phyloP scores from a whole-genome alignment of 1,140 invertebrate species.

The Lasaia peninsularis region DNA sequence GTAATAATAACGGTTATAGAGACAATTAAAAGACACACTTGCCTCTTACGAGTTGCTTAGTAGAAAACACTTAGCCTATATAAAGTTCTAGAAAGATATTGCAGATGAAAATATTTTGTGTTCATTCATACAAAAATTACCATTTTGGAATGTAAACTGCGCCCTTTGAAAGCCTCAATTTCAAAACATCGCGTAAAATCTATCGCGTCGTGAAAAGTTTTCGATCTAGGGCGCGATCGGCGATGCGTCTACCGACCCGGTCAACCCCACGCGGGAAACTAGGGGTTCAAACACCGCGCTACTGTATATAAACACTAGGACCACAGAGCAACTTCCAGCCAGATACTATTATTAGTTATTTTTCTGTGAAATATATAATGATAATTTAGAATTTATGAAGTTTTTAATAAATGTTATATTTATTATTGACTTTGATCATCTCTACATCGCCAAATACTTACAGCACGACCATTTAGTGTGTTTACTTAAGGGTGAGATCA shows the following conservation, averaged over 20 bases:
- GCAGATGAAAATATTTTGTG: neutral
- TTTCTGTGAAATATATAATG: too few relatives aligned
- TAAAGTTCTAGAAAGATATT: too few relatives aligned
- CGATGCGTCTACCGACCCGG: slow-evolving; percentile 19
- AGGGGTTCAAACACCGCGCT: slow-evolving; percentile 33
- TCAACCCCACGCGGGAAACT: slow-evolving; percentile 48
- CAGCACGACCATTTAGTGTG: too few relatives aligned
- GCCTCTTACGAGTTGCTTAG: too few relatives aligned
- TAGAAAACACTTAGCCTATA: too few relatives aligned
- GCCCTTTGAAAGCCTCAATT: neutral
- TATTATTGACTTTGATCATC: too few relatives aligned
- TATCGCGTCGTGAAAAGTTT: slow-evolving; percentile 45
- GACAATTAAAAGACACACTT: too few relatives aligned
- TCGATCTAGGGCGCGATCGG: slow-evolving; percentile 11
- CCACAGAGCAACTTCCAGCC: slow-evolving; percentile 32
- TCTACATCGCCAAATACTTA: too few relatives aligned
- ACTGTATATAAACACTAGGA: slow-evolving; percentile 55
- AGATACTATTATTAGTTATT: slow-evolving; percentile 17
- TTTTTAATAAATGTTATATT: neutral
- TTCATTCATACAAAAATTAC: neutral
- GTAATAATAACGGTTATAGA: too few relatives aligned
- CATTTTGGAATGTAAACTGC: neutral
- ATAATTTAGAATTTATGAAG: too few relatives aligned
- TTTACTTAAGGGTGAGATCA: too few relatives aligned
- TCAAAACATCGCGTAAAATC: slow-evolving; percentile 7